Base-by-base conservation (phyloP, 2,888 invertebrate genomes). In the Kuschelorhynchus macadamiae region DNA sequence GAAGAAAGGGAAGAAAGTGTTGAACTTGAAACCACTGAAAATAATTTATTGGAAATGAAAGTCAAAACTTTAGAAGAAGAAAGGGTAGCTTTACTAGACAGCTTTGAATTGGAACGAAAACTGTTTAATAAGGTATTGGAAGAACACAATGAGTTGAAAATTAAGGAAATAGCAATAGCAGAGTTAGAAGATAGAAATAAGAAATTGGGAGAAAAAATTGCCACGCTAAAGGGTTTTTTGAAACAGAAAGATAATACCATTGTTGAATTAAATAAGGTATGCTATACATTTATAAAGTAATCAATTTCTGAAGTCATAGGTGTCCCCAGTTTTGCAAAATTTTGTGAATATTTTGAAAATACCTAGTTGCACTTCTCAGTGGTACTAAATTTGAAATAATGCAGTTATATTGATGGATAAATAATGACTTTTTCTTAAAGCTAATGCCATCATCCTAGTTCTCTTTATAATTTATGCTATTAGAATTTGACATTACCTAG, bases 41-140 rank as follows among this genome's bases (percentile, higher is more conserved):
- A 56, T 33, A 67, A 71, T 39, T 42, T 75, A 21, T 18, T 73
- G 14, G 71, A 74, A 44, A 46, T 70, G 4, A 74, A 73, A 18
- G 47, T 75, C 16, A 70, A 73, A 39, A 67, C 66, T 18, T 33
- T 73, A 8, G 75, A 78, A 70, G 71, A 76, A 60, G 75, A 77
- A 18, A 71, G 65, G 12, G 50, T 63, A 41, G 39, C 20, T 2
- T 42, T 75, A n/a, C 14, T 72, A 17, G 67, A 73, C 8, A 68
- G 72, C 36, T 70, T 76, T 18, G 75, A 76, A 52, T 14, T 55
- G 5, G 73, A 74, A 55, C 60, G 71, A 12, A 68, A 68, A 59
- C 52, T 69, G 25, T 70, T 70, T 25, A 73, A 75, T 17, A 53
- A 73, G 18, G 52, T 71, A n/a, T 21, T 73, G 21, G 61, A 66